phyloP scores from a whole-genome alignment of 1,140 invertebrate species.

The Holcopasites calliopsidis region DNA sequence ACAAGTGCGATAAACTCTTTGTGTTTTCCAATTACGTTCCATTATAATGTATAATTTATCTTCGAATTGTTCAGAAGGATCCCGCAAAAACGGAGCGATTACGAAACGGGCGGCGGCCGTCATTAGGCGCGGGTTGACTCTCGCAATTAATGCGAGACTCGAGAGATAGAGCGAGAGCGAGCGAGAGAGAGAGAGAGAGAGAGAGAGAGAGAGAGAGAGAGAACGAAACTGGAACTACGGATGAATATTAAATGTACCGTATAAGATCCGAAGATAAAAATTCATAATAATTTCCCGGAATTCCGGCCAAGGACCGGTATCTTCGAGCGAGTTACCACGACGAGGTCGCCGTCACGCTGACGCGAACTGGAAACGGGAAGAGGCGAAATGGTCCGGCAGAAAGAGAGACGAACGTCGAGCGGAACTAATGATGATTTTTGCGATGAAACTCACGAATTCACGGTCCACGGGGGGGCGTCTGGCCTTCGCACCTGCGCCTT shows the following conservation, averaged over 20 bases:
- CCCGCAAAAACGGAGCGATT: not conserved
- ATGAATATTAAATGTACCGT: conserved; percentile 14
- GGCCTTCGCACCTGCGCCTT: conserved; percentile 59
- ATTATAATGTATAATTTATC: no score
- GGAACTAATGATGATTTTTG: conserved; percentile 68
- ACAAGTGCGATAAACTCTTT: no score
- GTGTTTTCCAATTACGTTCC: no score
- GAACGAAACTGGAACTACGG: not conserved
- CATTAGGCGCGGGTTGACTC: not conserved
- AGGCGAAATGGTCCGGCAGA: not conserved
- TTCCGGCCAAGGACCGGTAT: conserved; percentile 11
- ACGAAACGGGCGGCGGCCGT: not conserved
- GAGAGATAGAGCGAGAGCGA: not conserved
- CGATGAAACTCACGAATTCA: conserved; percentile 70
- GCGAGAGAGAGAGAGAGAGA: no score
- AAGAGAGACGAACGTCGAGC: conserved; percentile 15
- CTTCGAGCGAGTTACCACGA: conserved; percentile 17
- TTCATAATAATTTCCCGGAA: conserved; percentile 28
- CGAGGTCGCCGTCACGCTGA: conserved; percentile 23
- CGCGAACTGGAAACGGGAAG: not conserved
- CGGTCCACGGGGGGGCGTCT: conserved; percentile 66
- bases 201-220: no score
- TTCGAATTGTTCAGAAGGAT: not conserved
- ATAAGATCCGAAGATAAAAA: conserved; percentile 15
- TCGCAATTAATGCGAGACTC: not conserved